phyloP scores from a whole-genome alignment of 2,797 vertebrate genomes.

The Danio tinwini region DNA sequence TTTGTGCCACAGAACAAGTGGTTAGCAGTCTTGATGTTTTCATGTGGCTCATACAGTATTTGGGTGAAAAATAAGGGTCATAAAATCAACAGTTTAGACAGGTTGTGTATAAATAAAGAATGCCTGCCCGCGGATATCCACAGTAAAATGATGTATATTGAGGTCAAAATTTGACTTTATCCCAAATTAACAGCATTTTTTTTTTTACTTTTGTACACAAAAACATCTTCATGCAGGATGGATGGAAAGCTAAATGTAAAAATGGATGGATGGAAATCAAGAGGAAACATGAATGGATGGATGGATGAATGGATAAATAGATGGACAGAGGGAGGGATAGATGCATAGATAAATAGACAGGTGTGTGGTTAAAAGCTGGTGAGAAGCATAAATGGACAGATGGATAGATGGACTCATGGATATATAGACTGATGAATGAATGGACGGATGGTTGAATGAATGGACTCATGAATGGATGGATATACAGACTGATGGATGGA shows the following conservation, averaged over 20 bases:
- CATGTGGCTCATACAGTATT: not conserved
- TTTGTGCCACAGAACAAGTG: not conserved
- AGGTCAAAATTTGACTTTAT: not conserved
- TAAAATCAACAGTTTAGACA: constrained; percentile 2
- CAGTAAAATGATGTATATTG: not conserved
- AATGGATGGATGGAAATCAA: no score
- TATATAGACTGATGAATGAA: no score
- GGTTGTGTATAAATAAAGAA: constrained; percentile 26
- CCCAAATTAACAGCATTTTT: not conserved
- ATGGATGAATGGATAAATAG: rapidly evolving
- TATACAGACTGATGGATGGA: no score
- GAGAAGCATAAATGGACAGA: no score
- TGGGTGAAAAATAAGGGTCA: constrained; percentile 12
- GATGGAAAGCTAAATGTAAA: no score
- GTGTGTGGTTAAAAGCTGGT: no score
- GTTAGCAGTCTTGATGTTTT: not conserved
- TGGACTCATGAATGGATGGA: no score
- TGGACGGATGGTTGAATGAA: not conserved
- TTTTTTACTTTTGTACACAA: not conserved
- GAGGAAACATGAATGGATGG: not conserved
- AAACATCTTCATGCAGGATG: not conserved
- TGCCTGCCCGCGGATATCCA: constrained; percentile 1
- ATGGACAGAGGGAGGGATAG: not conserved
- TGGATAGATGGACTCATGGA: no score
- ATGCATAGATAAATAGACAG: no score